phyloP scores from a whole-genome alignment of 2,113 vertebrate genomes.

The Anseranas semipalmata region DNA sequence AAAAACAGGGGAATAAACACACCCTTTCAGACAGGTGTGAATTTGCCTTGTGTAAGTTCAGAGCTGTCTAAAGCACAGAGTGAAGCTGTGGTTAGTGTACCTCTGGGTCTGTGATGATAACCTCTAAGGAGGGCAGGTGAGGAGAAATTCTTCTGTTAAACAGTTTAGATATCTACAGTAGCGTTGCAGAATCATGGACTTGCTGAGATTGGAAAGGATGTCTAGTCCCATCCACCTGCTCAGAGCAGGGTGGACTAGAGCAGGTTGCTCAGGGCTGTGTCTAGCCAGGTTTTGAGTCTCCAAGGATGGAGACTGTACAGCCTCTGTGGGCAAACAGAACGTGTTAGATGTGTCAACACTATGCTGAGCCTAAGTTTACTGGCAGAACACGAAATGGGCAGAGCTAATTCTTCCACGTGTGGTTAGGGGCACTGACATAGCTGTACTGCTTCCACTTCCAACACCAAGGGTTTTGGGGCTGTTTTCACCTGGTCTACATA shows the following conservation, averaged over 20 bases:
- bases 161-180: background rate
- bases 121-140: background rate
- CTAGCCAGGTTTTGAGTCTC: background rate
- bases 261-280: background rate
- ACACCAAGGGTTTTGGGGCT: background rate
- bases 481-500: background rate
- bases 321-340: background rate
- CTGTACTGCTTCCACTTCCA: background rate
- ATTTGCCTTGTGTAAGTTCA: background rate
- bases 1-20: background rate
- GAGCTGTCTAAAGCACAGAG: background rate
- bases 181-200: background rate
- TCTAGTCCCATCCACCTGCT: background rate
- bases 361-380: background rate
- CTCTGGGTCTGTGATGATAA: background rate
- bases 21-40: background rate
- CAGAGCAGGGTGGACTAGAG: background rate
- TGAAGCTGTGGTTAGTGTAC: background rate
- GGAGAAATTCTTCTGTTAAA: background rate
- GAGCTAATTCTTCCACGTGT: background rate
- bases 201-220: background rate
- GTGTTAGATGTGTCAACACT: background rate
- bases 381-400: background rate
- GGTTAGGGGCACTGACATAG: background rate
- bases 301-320: background rate